Evolutionary conservation across 2,888 invertebrate genomes (phyloP), one percentile per base, ranked within the genome.

Genomic region (Brachylomia viminalis): DNA sequence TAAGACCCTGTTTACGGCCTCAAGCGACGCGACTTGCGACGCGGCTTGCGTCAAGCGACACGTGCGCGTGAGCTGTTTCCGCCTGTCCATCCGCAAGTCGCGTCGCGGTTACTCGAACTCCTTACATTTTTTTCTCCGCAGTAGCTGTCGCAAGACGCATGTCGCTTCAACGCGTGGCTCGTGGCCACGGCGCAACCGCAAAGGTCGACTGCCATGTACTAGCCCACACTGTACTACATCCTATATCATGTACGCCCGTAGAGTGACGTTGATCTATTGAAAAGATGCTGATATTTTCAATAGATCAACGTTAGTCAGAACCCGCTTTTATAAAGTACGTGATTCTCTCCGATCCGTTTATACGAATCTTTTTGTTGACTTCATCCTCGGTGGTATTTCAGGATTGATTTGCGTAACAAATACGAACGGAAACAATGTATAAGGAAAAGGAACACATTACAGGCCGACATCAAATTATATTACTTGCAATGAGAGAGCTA

Each of bases 401-500:
- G 77, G 75, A 84, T 87, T 87, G 88, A 87, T 88, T 88, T 79
- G 81, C 82, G 85, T 86, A 85, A 88, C 81, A 84, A 85, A 86
- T 82, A 75, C 68, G 69, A 82, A 75, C 67, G 77, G 86, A 87
- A 86, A 86, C 86, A 84, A 70, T 79, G 75, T 85, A 85, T 85
- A 92, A 86, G 88, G 85, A 88, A 90, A 88, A 88, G 88, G 89
- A 91, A 90, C 88, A 86, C 90, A 91, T 91, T 91, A 91, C 90
- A 69, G 87, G 82, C 88, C 82, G 77, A 80, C 82, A 87, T 87
- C 88, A 87, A 87, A 87, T 87, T 82, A 88, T 87, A 88, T 87
- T 87, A 87, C 90, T 83, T 82, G 81, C 91, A 90, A 90, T 91
- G 89, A 87, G 90, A 91, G 86, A 86, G 85, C 85, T 88, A 89